phyloP scores from a whole-genome alignment of 53 echinoderm and acorn worm genomes.

The Zoroaster sp. region DNA sequence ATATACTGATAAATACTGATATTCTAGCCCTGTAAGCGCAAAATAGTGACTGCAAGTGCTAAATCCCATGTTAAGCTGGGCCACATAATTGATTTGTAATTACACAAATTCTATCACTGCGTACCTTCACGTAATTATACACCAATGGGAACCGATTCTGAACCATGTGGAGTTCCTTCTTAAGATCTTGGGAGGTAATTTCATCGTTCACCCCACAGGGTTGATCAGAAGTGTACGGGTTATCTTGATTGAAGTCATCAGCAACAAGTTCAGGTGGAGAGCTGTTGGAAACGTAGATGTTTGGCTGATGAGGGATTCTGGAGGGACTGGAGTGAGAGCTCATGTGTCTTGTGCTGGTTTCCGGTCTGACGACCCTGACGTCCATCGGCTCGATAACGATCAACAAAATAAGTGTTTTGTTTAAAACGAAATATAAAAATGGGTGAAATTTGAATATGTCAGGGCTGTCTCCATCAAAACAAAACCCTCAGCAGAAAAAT shows the following conservation, averaged over 20 bases:
- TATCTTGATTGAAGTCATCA: not conserved
- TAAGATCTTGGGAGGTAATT: not conserved
- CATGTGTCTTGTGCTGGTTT: not conserved
- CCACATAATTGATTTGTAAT: too few relatives aligned
- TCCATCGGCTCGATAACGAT: not conserved
- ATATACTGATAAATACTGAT: not conserved
- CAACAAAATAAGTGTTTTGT: too few relatives aligned
- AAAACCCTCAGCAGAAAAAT: too few relatives aligned
- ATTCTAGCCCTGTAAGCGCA: too few relatives aligned
- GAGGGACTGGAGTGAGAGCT: not conserved
- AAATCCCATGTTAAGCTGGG: too few relatives aligned
- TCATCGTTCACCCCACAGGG: not conserved
- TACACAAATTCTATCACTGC: not conserved
- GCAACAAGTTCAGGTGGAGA: not conserved
- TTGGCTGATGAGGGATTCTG: too few relatives aligned
- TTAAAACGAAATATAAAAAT: too few relatives aligned
- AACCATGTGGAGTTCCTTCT: not conserved
- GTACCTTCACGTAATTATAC: constrained; percentile 6
- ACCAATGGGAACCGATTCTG: not conserved
- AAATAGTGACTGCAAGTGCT: too few relatives aligned
- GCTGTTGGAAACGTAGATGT: not conserved
- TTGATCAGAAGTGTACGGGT: not conserved
- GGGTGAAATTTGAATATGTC: too few relatives aligned
- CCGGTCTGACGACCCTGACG: not conserved
- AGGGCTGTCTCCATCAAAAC: too few relatives aligned